A percentile compares a stretch with the other conserved stretches of the same genome.
Evolutionary conservation across 2,797 vertebrate species (phyloP).

Genomic region (Naso thynnoides): DNA sequence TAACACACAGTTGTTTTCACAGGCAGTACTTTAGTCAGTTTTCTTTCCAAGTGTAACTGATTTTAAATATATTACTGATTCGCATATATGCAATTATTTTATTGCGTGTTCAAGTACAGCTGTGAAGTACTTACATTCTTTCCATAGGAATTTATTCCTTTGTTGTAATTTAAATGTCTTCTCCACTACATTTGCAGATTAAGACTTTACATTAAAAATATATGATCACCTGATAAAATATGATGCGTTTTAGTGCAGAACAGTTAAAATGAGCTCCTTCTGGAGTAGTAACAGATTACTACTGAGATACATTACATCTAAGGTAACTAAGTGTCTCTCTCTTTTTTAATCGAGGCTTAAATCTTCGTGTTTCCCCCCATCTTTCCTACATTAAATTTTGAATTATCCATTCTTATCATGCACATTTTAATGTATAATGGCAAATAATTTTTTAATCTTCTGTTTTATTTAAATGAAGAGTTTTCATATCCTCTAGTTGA

Average conservation of each 20-base stretch:
- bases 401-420: not conserved
- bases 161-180: not conserved
- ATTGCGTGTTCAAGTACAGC: not conserved
- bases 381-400: not conserved
- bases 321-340: not conserved
- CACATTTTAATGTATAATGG: not conserved
- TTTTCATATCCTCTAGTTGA: not conserved
- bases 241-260: not conserved
- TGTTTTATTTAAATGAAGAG: not conserved
- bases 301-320: not conserved
- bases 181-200: not conserved
- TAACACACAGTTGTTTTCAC: not conserved
- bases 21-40: no score
- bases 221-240: not conserved
- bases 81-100: not conserved
- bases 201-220: not conserved
- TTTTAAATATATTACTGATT: not conserved
- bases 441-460: not conserved
- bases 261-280: not conserved
- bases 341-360: not conserved
- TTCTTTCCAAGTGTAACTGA: not conserved
- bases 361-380: not conserved
- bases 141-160: not conserved
- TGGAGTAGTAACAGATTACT: not conserved
- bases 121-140: not conserved